Evolutionary conservation across 2,888 invertebrate species (phyloP).

Genomic region (Perizoma affinitatum): DNA sequence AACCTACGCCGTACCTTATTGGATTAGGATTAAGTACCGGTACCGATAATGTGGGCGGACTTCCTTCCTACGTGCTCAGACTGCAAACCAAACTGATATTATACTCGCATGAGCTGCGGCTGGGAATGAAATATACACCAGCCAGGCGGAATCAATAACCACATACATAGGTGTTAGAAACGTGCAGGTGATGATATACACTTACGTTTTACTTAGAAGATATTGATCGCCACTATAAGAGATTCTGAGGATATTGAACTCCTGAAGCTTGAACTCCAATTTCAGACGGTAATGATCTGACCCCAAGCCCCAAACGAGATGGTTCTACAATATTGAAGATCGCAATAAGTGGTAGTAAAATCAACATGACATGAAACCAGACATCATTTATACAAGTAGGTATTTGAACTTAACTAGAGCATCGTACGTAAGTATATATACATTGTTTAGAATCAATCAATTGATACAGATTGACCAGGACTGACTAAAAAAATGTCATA

Average conservation of each 20-base stretch:
- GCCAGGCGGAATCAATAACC: slow-evolving; percentile 14
- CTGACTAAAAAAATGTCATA: neutral
- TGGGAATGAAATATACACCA: slow-evolving; percentile 21
- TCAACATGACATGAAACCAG: too few relatives aligned
- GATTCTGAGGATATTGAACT: slow-evolving; percentile 12
- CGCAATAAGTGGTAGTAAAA: too few relatives aligned
- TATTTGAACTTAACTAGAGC: too few relatives aligned
- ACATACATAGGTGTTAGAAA: slow-evolving; percentile 16
- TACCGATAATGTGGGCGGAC: slow-evolving; percentile 28
- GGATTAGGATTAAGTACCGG: slow-evolving; percentile 29
- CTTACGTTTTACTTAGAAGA: neutral
- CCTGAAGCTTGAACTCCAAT: neutral
- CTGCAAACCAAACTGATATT: slow-evolving; percentile 17
- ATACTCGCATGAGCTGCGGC: slow-evolving; percentile 1
- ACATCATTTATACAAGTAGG: too few relatives aligned
- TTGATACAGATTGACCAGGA: slow-evolving; percentile 18
- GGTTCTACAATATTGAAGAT: too few relatives aligned
- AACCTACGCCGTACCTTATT: slow-evolving; percentile 20
- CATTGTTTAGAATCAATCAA: slow-evolving; percentile 9
- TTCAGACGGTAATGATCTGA: too few relatives aligned
- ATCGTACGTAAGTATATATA: too few relatives aligned
- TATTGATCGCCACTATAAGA: neutral
- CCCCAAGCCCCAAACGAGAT: too few relatives aligned
- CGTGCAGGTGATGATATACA: slow-evolving; percentile 11
- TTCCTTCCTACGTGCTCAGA: slow-evolving; percentile 36